These are phyloP conservation scores for Gandaritis pyraliata DNA, from an alignment of 2,888 invertebrate species.

Conservation along the genomic window DNA sequence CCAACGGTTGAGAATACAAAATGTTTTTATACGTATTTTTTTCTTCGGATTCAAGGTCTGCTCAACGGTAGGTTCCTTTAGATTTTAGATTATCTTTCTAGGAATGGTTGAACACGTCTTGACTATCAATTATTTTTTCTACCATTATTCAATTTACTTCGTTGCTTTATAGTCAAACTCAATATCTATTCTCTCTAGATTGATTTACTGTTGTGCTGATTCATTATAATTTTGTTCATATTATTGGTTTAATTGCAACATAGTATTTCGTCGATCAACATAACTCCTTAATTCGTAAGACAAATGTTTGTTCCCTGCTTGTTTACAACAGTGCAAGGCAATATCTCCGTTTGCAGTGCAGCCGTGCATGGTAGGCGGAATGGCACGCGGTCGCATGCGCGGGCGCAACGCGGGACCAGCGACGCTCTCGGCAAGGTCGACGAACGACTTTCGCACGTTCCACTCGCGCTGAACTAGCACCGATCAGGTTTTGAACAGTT, in stretches of 20 bases:
- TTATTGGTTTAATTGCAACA: too few relatives aligned
- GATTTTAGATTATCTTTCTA: slow-evolving; percentile 4
- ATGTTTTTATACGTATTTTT: slow-evolving; percentile 31
- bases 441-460: slow-evolving; percentile 82
- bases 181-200: too few relatives aligned
- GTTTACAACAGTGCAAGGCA: slow-evolving; percentile 24
- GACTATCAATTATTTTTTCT: slow-evolving; percentile 8
- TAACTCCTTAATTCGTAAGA: not conserved
- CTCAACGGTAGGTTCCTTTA: slow-evolving; percentile 8
- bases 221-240: not conserved
- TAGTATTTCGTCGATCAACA: not conserved
- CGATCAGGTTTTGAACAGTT: slow-evolving; percentile 56
- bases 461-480: slow-evolving; percentile 50
- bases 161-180: not conserved
- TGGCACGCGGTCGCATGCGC: slow-evolving; percentile 67
- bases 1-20: slow-evolving; percentile 32
- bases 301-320: slow-evolving; percentile 5
- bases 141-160: not conserved
- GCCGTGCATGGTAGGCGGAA: slow-evolving; percentile 73
- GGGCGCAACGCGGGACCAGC: slow-evolving; percentile 54
- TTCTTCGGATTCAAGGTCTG: slow-evolving; percentile 31
- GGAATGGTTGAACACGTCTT: slow-evolving; percentile 8
- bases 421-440: slow-evolving; percentile 77
- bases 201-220: not conserved
- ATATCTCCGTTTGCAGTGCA: slow-evolving; percentile 46